Evolutionary conservation across 1,140 invertebrate genomes (phyloP).

Genomic region (Scaptomyza graminum): DNA sequence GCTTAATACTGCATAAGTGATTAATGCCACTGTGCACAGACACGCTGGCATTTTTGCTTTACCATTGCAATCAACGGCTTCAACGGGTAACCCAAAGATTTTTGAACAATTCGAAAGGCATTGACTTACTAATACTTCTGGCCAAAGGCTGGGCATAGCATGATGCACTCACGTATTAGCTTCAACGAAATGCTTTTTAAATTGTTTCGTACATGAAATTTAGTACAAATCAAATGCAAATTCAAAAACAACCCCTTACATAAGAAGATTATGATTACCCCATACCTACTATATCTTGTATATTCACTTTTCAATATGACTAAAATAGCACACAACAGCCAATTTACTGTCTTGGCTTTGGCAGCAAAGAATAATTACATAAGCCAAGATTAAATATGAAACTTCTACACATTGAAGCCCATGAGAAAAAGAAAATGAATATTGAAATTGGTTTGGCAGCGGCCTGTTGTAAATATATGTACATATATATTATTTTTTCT

Average conservation of each 20-base stretch:
- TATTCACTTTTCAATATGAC: too few species aligned
- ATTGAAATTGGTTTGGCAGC: conserved; percentile 65
- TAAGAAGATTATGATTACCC: too few species aligned
- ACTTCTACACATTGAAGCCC: conserved; percentile 57
- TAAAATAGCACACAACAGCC: too few species aligned
- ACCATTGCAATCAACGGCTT: conserved; percentile 46
- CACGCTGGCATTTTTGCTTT: conserved; percentile 18
- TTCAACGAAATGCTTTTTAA: too few species aligned
- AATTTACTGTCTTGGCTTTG: not conserved
- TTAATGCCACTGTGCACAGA: conserved; percentile 16
- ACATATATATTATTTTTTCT: conserved; percentile 2
- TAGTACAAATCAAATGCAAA: too few species aligned
- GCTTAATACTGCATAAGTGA: too few species aligned
- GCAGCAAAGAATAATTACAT: conserved; percentile 50
- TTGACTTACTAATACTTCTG: conserved; percentile 19
- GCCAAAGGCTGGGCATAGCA: conserved; percentile 5
- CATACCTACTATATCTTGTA: too few species aligned
- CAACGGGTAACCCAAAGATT: conserved; percentile 28
- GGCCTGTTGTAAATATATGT: not conserved
- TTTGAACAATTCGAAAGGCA: conserved; percentile 45
- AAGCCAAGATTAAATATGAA: conserved; percentile 62
- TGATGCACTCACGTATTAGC: not conserved
- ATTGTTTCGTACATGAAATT: too few species aligned
- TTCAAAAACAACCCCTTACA: too few species aligned
- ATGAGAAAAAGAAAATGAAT: conserved; percentile 62